Conservation (phyloP, 2,113 vertebrate genomes). For the Chaetodon auriga region DNA sequence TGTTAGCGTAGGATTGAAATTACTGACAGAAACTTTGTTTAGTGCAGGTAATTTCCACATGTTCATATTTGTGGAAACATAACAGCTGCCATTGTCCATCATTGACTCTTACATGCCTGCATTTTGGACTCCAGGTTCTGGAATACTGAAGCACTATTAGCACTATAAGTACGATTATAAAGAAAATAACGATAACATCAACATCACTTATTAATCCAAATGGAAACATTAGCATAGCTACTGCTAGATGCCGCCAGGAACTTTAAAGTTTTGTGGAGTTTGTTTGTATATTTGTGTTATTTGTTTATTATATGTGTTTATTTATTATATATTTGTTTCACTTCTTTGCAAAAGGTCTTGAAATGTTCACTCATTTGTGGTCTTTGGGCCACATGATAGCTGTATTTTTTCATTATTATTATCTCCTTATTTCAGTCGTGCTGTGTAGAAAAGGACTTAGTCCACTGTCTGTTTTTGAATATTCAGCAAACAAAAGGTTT, state of each 20-base stretch:
- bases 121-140: too few relatives aligned
- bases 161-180: too few relatives aligned
- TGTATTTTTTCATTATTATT: not conserved
- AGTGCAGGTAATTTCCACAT: not conserved
- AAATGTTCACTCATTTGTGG: not conserved
- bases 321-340: too few relatives aligned
- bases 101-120: not conserved
- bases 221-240: not conserved
- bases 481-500: not conserved
- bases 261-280: not conserved
- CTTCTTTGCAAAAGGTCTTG: not conserved
- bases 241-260: not conserved
- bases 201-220: not conserved
- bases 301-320: too few relatives aligned
- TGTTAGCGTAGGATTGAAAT: not conserved
- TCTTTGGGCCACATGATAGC: not conserved
- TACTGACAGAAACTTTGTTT: not conserved
- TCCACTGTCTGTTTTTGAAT: too few relatives aligned
- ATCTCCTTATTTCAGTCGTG: not conserved
- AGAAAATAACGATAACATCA: too few relatives aligned
- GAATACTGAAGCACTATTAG: too few relatives aligned
- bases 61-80: not conserved
- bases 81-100: not conserved
- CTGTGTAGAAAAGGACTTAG: not conserved
- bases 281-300: not conserved